phyloP scores from a whole-genome alignment of 1,140 invertebrate genomes.

The Liolophura sinensis region DNA sequence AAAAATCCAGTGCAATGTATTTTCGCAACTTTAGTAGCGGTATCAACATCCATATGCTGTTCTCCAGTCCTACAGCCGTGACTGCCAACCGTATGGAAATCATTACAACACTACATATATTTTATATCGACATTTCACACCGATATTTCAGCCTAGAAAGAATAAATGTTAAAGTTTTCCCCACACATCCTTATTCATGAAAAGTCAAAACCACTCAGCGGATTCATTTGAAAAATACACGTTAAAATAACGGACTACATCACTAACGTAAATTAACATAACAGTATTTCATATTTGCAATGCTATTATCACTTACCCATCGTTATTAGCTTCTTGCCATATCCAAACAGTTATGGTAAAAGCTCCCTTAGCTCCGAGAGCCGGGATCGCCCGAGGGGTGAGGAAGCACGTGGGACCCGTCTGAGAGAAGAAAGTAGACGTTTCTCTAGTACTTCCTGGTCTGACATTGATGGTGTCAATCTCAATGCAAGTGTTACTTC shows the following conservation, averaged over 20 bases:
- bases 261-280: too few species aligned
- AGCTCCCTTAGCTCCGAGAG: constrained; percentile 31
- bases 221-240: neutral
- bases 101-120: neutral
- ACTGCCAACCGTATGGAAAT: neutral
- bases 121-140: neutral
- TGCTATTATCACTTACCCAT: constrained; percentile 12
- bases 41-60: too few species aligned
- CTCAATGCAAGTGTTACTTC: constrained; percentile 36
- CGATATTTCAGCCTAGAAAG: neutral
- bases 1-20: too few species aligned
- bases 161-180: neutral
- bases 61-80: too few species aligned
- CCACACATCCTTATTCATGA: too few species aligned
- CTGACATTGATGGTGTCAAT: constrained; percentile 43
- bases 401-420: constrained; percentile 38
- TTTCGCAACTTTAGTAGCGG: too few species aligned
- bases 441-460: constrained; percentile 30
- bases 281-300: neutral
- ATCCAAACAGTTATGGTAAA: constrained; percentile 50
- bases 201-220: neutral
- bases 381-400: constrained; percentile 21
- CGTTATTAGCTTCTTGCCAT: constrained; percentile 31
- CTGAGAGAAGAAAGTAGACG: constrained; percentile 28
- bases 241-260: too few species aligned